Evolutionary conservation across 2,888 invertebrate genomes (phyloP), one percentile per base, ranked within the genome.

Genomic region (Cyclophora albipunctata): DNA sequence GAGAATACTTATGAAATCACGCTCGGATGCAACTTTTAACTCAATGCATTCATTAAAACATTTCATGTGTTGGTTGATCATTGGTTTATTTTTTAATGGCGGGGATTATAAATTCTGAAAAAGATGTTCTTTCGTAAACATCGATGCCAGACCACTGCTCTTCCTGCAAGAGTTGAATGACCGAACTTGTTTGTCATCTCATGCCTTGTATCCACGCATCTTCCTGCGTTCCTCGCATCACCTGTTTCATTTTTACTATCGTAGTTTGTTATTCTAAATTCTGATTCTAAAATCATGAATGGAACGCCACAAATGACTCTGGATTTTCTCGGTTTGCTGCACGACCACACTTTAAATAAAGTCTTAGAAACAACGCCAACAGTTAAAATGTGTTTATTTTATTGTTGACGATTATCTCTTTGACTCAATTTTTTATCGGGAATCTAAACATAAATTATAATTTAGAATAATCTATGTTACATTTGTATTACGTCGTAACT

Each of bases 231-330:
- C 69, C 64, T 60, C 62, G 67, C 70, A 74, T 81, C 78, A 84
- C 79, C 80, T 84, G 82, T 78, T 80, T 79, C 66, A 81, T 79
- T 81, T 82, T 79, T 81, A 79, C 77, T 78, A 79, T 75, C 67
- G 73, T 67, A 55, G 68, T 67, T 68, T 49, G 70, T 72, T 82
- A 81, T 84, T 81, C 83, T 77, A 73, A 74, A 75, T 76, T 65
- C 60, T 59, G 61, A 64, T 68, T 67, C 62, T 65, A 71, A 65
- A 66, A 75, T 75, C 81, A 78, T 85, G 84, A 85, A 85, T 84
- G 84, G 76, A 69, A 60, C 54, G 65, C 63, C 59, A 63, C 67
- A 64, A 54, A 67, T 69, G 75, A 65, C 67, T 73, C 69, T 64
- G 58, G 62, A 69, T 63, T 60, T 47, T 49, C 43, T 44, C 49